These are phyloP conservation scores for Ennomos quercinarius DNA, from an alignment of 2,888 invertebrate genomes.

Conservation along the genomic window DNA sequence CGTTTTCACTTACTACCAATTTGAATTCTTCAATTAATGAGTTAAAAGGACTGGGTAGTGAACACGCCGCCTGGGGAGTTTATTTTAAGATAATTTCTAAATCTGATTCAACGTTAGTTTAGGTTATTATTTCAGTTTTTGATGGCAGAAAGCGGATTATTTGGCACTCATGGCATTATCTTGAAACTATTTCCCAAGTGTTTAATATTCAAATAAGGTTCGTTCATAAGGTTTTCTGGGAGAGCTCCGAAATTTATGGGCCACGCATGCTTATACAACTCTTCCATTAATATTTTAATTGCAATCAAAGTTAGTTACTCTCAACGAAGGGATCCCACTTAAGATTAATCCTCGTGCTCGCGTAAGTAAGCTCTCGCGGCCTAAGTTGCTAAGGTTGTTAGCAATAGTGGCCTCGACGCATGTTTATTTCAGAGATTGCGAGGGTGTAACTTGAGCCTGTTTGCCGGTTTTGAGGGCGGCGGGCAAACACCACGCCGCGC, in stretches of 20 bases:
- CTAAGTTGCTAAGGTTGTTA: slow-evolving; percentile 70
- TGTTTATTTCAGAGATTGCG: slow-evolving; percentile 79
- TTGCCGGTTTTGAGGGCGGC: slow-evolving; percentile 71
- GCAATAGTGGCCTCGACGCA: slow-evolving; percentile 70
- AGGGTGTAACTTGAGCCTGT: slow-evolving; percentile 76
- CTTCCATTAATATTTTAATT: slow-evolving; percentile 64
- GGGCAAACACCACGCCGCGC: slow-evolving; percentile 64
- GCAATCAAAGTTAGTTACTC: slow-evolving; percentile 66
- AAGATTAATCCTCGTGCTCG: slow-evolving; percentile 65
- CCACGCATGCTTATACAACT: slow-evolving; percentile 34
- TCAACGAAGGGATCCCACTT: slow-evolving; percentile 57
- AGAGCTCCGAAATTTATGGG: slow-evolving; percentile 32
- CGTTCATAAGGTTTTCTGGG: slow-evolving; percentile 33
- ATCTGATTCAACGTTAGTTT: slow-evolving; percentile 11
- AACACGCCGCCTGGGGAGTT: slow-evolving; percentile 20
- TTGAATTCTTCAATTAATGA: slow-evolving; percentile 59
- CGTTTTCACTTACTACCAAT: slow-evolving; percentile 70
- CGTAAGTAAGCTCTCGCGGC: slow-evolving; percentile 65
- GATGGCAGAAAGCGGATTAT: neutral
- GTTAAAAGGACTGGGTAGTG: slow-evolving; percentile 46
- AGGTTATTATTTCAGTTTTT: neutral
- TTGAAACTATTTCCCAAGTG: slow-evolving; percentile 16
- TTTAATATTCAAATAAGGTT: slow-evolving; percentile 37
- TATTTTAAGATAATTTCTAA: slow-evolving; percentile 24
- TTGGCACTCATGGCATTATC: too few relatives aligned